These are phyloP conservation scores for Ursus arctos DNA, from an alignment of 2,113 vertebrate species.

Conservation along the genomic window DNA sequence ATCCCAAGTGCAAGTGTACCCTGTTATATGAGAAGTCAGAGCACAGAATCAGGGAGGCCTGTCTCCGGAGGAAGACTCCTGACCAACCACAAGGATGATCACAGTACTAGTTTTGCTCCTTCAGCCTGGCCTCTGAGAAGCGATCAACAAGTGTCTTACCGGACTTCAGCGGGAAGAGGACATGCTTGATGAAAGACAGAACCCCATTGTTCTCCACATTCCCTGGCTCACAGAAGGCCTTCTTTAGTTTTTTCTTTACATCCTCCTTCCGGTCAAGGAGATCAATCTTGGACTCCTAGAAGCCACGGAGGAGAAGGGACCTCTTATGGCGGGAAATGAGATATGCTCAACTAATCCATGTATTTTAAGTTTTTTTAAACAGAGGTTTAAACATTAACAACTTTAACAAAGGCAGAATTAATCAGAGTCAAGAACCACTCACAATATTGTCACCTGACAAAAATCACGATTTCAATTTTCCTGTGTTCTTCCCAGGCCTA, in stretches of 20 bases:
- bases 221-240: constrained; percentile 98
- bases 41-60: constrained; percentile 28
- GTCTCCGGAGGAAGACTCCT: not conserved
- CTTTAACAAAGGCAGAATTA: constrained; percentile 19
- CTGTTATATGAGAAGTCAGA: not conserved
- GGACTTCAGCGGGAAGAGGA: constrained; percentile 95
- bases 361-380: not conserved
- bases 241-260: constrained; percentile 99
- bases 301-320: constrained; percentile 54
- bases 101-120: not conserved
- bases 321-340: constrained; percentile 69
- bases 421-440: not conserved
- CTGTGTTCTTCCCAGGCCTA: not conserved
- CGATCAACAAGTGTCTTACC: constrained; percentile 84
- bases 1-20: not conserved
- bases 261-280: constrained; percentile 96
- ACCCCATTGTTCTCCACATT: constrained; percentile 97
- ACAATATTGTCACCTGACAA: not conserved
- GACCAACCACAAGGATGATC: not conserved
- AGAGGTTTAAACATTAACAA: constrained; percentile 16
- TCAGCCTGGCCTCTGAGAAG: not conserved
- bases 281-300: constrained; percentile 98
- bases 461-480: not conserved
- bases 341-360: not conserved
- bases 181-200: constrained; percentile 96